These are phyloP conservation scores for Lasioglossum marginatum DNA, from an alignment of 2,888 invertebrate genomes.

Conservation along the genomic window DNA sequence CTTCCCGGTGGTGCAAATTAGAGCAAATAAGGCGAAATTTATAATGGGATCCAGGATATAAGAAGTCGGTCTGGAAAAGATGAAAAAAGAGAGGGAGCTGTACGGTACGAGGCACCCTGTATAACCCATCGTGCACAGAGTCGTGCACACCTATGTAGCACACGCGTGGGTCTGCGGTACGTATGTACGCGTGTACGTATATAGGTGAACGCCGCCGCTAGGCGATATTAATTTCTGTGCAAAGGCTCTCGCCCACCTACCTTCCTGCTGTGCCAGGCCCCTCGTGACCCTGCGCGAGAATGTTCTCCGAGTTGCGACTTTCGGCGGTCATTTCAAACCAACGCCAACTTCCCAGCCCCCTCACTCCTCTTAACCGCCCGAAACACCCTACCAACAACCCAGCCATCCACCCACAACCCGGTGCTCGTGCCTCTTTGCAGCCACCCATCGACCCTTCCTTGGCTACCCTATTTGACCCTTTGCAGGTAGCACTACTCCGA, in stretches of 20 bases:
- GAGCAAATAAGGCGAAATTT: slow-evolving; percentile 4
- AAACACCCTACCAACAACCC: neutral
- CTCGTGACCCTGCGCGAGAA: slow-evolving; percentile 67
- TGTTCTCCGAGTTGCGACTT: slow-evolving; percentile 70
- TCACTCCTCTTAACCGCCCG: neutral
- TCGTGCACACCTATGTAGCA: slow-evolving; percentile 37
- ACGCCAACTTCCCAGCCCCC: slow-evolving; percentile 49
- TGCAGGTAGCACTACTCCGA: slow-evolving; percentile 50
- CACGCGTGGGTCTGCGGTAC: slow-evolving; percentile 28
- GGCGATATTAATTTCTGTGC: slow-evolving; percentile 81
- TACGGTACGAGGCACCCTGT: slow-evolving; percentile 31
- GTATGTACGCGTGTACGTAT: slow-evolving; percentile 28
- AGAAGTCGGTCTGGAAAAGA: neutral
- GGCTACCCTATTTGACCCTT: slow-evolving; percentile 43
- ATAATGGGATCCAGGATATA: neutral
- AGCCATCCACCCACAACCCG: slow-evolving; percentile 4
- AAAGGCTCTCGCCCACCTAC: slow-evolving; percentile 72
- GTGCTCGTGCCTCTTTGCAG: slow-evolving; percentile 31
- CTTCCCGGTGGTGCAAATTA: neutral
- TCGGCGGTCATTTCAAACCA: slow-evolving; percentile 72
- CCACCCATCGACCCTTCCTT: slow-evolving; percentile 32
- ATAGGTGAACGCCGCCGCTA: slow-evolving; percentile 71
- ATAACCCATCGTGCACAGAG: slow-evolving; percentile 22
- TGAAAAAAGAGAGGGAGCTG: neutral
- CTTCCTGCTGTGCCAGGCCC: slow-evolving; percentile 62